Evolutionary conservation across 1,140 invertebrate species (phyloP), one percentile per base, ranked within the genome.

Genomic region (Apis florea): DNA sequence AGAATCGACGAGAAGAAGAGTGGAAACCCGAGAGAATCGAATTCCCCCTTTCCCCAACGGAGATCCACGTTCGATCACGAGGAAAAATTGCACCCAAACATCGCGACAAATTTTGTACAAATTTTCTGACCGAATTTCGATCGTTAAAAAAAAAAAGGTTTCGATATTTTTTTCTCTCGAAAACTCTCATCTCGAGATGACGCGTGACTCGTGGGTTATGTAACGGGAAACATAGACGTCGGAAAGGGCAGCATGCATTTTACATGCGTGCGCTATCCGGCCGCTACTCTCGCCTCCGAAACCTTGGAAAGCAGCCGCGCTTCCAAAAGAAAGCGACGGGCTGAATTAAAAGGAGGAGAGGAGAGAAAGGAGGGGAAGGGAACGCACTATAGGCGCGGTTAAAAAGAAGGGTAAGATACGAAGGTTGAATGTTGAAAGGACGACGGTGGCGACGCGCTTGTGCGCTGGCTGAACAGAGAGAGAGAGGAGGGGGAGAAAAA

Each of bases 211-310:
- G 83, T 73, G 81, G 83, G 64, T 85, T 87, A 83, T 76, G 72
- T 79, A 85, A 89, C 70, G 47, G 73, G 85, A 83, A 81, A 84
- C 74, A 77, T 58, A 73, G 58, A 83, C 67, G 74, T 83, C n/a
- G 66, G 72, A 82, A 85, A 86, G 31, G 85, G 85, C 58, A 66
- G 77, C 88, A 87, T 89, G 84, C 85, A 89, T 86, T 86, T 89
- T 90, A 85, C 88, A 88, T 86, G 80, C 82, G 70, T 69, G 59
- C 40, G 72, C 54, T 85, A 61, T 0, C 15, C 15, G n/a, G 24
- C 63, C 19, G 21, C 26, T 11, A 21, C 53, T 9, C 53, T 9
- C 53, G 63, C 54, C 10, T 24, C 21, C 72, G 47, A 74, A 74
- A 49, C 72, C 71, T 47, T 49, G 56, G n/a, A 59, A 47, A 73